Percentiles rank a stretch among this genome's conserved stretches.
Conservation (phyloP, 2,113 vertebrate species). For the Gracilinanus agilis region DNA sequence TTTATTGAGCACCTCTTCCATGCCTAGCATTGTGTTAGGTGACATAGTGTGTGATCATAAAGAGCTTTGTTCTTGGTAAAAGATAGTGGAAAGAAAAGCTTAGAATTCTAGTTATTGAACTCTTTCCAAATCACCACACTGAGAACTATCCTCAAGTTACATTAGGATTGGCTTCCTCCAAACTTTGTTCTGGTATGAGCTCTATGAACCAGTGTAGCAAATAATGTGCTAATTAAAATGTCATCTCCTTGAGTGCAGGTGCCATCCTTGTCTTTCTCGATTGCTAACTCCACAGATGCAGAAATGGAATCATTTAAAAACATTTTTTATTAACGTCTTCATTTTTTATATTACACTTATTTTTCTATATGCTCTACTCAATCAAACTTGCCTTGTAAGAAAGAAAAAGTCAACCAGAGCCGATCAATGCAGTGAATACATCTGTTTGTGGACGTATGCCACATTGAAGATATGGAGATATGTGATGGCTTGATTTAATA, state of each 20-base stretch:
- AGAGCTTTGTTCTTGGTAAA: not conserved
- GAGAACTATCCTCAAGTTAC: not conserved
- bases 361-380: not conserved
- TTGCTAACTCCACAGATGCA: not conserved
- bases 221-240: not conserved
- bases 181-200: not conserved
- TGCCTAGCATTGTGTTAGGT: not conserved
- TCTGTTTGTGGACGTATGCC: not conserved
- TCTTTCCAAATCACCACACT: not conserved
- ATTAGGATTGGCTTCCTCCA: constrained; percentile 8
- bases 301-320: not conserved
- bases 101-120: not conserved
- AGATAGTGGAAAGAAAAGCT: not conserved
- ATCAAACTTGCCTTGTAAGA: not conserved
- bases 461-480: not conserved
- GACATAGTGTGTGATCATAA: not conserved
- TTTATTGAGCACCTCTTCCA: not conserved
- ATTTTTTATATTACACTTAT: not conserved
- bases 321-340: not conserved
- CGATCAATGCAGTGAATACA: not conserved
- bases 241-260: not conserved
- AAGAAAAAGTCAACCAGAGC: not conserved
- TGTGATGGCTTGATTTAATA: not conserved
- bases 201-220: not conserved
- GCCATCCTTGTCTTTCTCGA: not conserved